Evolutionary conservation across 2,888 invertebrate species (phyloP).

Genomic region (Drosophila paracracens): DNA sequence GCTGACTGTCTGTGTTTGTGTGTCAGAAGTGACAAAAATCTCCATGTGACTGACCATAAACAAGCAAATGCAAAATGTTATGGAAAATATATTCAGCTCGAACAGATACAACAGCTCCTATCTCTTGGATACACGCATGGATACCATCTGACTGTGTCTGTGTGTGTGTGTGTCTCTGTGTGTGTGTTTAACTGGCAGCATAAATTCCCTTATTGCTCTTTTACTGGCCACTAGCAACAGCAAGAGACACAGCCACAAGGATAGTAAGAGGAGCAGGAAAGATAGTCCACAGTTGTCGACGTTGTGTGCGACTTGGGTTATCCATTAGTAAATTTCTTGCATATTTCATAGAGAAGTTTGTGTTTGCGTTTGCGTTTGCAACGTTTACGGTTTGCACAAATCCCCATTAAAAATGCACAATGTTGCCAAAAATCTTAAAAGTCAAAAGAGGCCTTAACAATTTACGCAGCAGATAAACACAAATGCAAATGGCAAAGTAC

Average conservation of each 20-base stretch:
- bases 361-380: conserved; percentile 18
- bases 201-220: conserved; percentile 27
- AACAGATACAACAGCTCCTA: conserved; percentile 32
- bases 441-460: background rate
- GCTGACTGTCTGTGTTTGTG: conserved; percentile 7
- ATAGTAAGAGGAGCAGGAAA: background rate
- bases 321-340: conserved; percentile 60
- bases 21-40: conserved; percentile 52
- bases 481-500: background rate
- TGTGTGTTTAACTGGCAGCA: conserved; percentile 29
- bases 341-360: conserved; percentile 60
- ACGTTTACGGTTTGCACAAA: conserved; percentile 20
- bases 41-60: conserved; percentile 54
- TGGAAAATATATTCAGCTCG: conserved; percentile 34
- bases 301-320: conserved; percentile 32
- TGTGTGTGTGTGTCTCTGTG: conserved; percentile 2
- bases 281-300: conserved; percentile 10
- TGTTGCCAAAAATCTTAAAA: conserved; percentile 29
- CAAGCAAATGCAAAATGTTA: conserved; percentile 57
- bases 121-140: conserved; percentile 60
- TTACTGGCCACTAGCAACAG: background rate
- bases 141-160: conserved; percentile 16
- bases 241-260: too few species aligned
- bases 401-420: conserved; percentile 47
- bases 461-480: background rate